phyloP scores from a whole-genome alignment of 2,888 invertebrate genomes.

The Ectemnius lituratus region DNA sequence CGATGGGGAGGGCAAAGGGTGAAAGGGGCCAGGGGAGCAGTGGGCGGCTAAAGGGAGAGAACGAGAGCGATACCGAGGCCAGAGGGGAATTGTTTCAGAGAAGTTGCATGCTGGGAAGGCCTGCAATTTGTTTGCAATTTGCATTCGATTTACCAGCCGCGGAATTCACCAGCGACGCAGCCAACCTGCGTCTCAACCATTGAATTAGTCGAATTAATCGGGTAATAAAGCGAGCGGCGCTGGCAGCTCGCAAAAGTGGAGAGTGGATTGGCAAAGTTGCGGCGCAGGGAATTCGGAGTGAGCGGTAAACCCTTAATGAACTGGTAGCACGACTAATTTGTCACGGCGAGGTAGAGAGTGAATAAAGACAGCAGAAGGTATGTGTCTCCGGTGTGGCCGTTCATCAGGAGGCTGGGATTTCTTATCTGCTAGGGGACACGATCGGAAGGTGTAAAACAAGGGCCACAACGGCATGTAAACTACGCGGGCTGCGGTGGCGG shows the following conservation, averaged over 20 bases:
- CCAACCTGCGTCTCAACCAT: conserved; percentile 9
- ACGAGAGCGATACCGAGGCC: conserved; percentile 38
- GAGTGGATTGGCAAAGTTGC: background rate
- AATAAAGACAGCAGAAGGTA: conserved; percentile 25
- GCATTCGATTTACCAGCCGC: conserved; percentile 65
- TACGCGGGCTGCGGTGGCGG: conserved; percentile 43
- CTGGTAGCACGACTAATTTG: conserved; percentile 22
- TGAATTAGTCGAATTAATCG: conserved; percentile 59
- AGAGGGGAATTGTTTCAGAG: conserved; percentile 65
- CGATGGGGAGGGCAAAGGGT: background rate
- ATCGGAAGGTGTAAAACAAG: conserved; percentile 37
- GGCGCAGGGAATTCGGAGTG: too few species aligned
- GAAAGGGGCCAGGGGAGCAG: conserved; percentile 10
- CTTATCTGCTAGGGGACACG: conserved; percentile 12
- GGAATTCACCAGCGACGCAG: conserved; percentile 55
- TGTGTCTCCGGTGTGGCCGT: conserved; percentile 11
- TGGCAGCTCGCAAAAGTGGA: too few species aligned
- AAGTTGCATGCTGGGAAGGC: conserved; percentile 65
- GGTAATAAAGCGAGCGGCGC: conserved; percentile 27
- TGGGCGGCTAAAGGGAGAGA: conserved; percentile 14
- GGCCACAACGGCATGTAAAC: conserved; percentile 45
- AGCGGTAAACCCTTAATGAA: background rate
- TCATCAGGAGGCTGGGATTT: background rate
- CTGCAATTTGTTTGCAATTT: conserved; percentile 71
- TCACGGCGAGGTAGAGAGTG: conserved; percentile 28